Base-by-base conservation (phyloP, 2,113 vertebrate genomes). In the Grallaria varia region DNA sequence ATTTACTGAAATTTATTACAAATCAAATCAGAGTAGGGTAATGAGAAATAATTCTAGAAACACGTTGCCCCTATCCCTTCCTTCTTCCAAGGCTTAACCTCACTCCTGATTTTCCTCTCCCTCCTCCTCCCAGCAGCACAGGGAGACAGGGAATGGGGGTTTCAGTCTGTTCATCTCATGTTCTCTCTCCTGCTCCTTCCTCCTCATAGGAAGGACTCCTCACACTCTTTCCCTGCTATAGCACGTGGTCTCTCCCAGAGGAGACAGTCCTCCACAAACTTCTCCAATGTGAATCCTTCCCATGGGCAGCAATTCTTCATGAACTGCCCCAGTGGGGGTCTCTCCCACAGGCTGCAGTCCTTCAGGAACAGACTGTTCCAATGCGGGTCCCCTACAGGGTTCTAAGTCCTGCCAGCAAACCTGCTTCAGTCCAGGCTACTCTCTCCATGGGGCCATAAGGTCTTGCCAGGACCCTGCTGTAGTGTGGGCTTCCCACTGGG, bases 91-190 rank as follows among this genome's bases (percentile, higher is more conserved):
- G 35, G 60, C 22, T 22, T 40, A 60, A 68, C 10, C 53, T 47
- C 25, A 47, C 30, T 55, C n/a, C 47, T 35, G 14, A 62, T 49
- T 83, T 76, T 75, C 37, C 21, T 69, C 40, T 62, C 22, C 21
- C 24, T 55, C 6, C n/a, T 83, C 5, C 7, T 4, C 11, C 4
- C 30, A 69, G 71, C 21, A 76, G 47, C 30, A 27, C 12, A 56
- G 0, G 0, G 40, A n/a, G 12, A 40, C 47, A 35, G 5, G 0
- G 39, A 76, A 1, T 47, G 21, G 8, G 30, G 8, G 11, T 31
- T 62, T n/a, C 2, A 2, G 21, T 49, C 14, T n/a, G 16, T 22
- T 75, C 45, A 67, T 47, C 47, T 27, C 31, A 50, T 45, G 28
- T 12, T 49, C 33, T 47, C 44, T 28, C 60, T 74, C 9, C 69